Evolutionary conservation across 2,113 vertebrate genomes (phyloP).

Genomic region (Eclectus roratus): DNA sequence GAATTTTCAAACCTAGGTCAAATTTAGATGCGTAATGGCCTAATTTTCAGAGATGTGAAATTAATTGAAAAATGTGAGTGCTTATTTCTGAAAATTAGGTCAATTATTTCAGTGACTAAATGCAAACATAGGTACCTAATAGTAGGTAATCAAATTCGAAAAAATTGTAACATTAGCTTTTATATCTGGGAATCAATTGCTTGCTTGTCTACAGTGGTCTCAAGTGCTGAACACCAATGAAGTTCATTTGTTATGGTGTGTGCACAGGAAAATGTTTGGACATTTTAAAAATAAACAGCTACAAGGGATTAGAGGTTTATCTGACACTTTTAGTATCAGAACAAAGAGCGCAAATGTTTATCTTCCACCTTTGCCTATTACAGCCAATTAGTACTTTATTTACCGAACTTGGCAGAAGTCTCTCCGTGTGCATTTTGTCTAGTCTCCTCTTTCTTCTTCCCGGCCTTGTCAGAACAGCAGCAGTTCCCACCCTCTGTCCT

Average conservation of each 20-base stretch:
- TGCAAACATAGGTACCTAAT: conserved; percentile 37
- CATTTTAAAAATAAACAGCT: conserved; percentile 40
- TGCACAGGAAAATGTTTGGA: conserved; percentile 22
- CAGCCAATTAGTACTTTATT: not conserved
- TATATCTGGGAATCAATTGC: conserved; percentile 12
- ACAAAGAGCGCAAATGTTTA: not conserved
- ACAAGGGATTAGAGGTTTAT: conserved; percentile 6
- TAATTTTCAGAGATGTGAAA: conserved; percentile 52
- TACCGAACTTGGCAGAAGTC: not conserved
- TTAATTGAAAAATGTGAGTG: conserved; percentile 55
- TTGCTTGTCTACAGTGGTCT: not conserved
- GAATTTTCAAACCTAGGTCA: conserved; percentile 39
- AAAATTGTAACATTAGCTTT: not conserved
- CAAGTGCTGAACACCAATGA: conserved; percentile 14
- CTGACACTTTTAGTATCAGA: not conserved
- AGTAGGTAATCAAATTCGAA: conserved; percentile 8
- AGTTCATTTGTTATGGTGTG: conserved; percentile 31
- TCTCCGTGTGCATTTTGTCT: not conserved
- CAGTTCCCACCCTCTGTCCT: not conserved
- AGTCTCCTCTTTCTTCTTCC: not conserved
- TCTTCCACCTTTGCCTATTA: not conserved
- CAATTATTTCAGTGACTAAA: conserved; percentile 58
- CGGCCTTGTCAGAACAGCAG: not conserved
- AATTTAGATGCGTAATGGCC: conserved; percentile 27
- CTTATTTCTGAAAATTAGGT: conserved; percentile 58